Percentiles rank a stretch among this genome's conserved stretches.
These are phyloP conservation scores for Camponotus floridanus DNA, from an alignment of 1,140 invertebrate genomes.

Conservation along the genomic window DNA sequence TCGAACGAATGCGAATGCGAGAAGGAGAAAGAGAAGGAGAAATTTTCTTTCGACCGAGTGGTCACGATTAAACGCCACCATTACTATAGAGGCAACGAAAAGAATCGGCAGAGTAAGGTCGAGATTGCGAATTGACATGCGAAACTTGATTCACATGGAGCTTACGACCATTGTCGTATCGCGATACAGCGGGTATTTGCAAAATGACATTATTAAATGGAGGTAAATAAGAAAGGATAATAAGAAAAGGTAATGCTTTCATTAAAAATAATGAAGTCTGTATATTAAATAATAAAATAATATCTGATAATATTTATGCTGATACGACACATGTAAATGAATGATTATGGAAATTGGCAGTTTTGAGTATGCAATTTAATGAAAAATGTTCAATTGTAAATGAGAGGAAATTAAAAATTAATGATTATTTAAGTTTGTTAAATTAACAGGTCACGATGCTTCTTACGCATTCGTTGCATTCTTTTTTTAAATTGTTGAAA, in stretches of 20 bases:
- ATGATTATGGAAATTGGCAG: neutral
- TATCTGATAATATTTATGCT: too few species aligned
- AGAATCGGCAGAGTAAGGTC: constrained; percentile 40
- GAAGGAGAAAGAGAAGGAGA: constrained; percentile 27
- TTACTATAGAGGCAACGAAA: constrained; percentile 52
- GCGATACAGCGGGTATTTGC: constrained; percentile 7
- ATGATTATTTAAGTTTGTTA: neutral
- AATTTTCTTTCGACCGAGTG: constrained; percentile 49
- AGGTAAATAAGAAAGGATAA: neutral
- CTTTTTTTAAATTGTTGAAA: neutral
- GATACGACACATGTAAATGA: neutral
- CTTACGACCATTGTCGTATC: neutral
- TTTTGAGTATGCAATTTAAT: neutral
- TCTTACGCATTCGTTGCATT: neutral
- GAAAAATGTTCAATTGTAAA: neutral
- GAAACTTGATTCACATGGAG: constrained; percentile 43
- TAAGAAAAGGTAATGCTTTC: neutral
- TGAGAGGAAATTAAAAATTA: neutral
- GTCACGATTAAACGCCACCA: constrained; percentile 51
- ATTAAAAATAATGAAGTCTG: constrained; percentile 23
- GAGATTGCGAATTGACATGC: constrained; percentile 60
- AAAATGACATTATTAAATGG: neutral
- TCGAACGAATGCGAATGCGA: constrained; percentile 55
- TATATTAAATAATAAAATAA: neutral
- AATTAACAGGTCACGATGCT: neutral